Evolutionary conservation across 2,888 invertebrate genomes (phyloP), one percentile per base, ranked within the genome.

Genomic region (Podabrus alpinus): DNA sequence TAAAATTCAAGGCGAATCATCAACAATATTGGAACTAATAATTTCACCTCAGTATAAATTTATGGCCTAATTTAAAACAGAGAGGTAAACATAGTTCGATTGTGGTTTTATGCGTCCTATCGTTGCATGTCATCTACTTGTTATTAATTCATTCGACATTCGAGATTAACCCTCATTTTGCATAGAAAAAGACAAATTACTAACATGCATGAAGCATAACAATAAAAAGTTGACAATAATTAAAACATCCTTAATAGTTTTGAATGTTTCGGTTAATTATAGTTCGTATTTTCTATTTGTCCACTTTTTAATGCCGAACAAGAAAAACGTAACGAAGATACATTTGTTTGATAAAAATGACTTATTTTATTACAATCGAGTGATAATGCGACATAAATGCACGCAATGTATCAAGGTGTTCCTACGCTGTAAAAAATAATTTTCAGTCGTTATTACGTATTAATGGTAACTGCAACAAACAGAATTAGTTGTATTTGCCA

Each of bases 201-300:
- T 64, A 19, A 64, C 62, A 64, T 64, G 62, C 62, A 64, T 64
- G 62, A 64, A 64, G 62, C 62, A 64, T 64, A 64, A 64, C 62
- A 19, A 64, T 64, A 64, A 64, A 64, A 64, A 64, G 21, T 64
- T 64, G 17, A 21, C 21, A 64, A 64, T 64, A 45, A 45, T 45
- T 45, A 45, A 45, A 45, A 45, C 45, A 45, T 45, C 45, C 45
- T 45, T 45, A 45, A 45, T 45, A 45, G 45, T 45, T 45, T 45
- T 45, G 45, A 45, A 45, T 9, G 45, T 45, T 45, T 45, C 45
- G 45, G 7, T 45, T 45, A 45, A 45, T 45, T 45, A 45, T 45
- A 45, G 45, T 45, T n/a, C 7, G 45, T 7, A 45, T 45, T 45
- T 45, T 45, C 45, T 45, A 45, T 45, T 45, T 45, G 45, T 45